Evolutionary conservation across 2,113 vertebrate genomes (phyloP), one percentile per base, ranked within the genome.

Genomic region (Melanostigma gelatinosum): DNA sequence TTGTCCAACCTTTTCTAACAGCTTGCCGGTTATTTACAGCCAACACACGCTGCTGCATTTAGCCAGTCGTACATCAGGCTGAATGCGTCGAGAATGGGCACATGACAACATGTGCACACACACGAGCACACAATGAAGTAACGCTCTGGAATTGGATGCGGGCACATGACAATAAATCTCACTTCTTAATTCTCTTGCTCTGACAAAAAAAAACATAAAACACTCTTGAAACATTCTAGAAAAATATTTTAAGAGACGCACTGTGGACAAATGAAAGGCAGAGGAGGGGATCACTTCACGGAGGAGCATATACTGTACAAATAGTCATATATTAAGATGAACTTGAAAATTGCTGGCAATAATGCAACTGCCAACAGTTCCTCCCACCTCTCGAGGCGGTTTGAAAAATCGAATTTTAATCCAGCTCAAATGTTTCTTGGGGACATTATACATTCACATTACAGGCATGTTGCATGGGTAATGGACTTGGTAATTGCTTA

Each of bases 401-500:
- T 60, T 65, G 2, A 79, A 57, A 6, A 70, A 22, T n/a, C n/a
- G n/a, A n/a, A n/a, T n/a, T n/a, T n/a, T n/a, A n/a, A n/a, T n/a
- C n/a, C n/a, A n/a, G n/a, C n/a, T n/a, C n/a, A n/a, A n/a, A n/a
- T n/a, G 24, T 24, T 24, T 24, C 24, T 24, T 24, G 24, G 24
- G 24, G 1, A 24, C 24, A 24, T 24, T 24, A 24, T 24, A 24
- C 1, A 24, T 8, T 66, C 84, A 77, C 84, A 89, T 84, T 78
- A 72, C 32, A 78, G 80, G 60, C 85, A 89, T 85, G 83, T 84
- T 83, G 91, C 75, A 78, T 80, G 82, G 88, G 89, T 93, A 93
- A 93, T 93, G 90, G 88, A 91, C 86, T 92, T 79, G 80, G 81
- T 93, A 93, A 93, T 94, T 93, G 89, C 91, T 91, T 92, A 93